Conservation (phyloP, 2,797 vertebrate genomes). For the Catostomus latipinnis region DNA sequence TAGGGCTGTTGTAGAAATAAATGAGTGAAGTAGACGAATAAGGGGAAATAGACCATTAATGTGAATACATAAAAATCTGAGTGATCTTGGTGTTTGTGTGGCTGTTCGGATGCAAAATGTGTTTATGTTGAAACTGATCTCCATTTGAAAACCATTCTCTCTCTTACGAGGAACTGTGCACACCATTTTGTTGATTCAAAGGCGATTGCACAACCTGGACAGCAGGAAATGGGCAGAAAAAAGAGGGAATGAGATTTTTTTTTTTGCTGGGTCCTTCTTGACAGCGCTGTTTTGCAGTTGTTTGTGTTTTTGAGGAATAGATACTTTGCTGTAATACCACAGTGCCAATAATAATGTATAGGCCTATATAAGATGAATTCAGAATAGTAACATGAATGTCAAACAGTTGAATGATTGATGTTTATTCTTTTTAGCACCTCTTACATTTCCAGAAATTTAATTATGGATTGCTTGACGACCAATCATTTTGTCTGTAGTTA, state of each 20-base stretch:
- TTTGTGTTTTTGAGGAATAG: constrained; percentile 22
- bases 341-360: not conserved
- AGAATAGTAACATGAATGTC: not conserved
- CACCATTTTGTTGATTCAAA: constrained; percentile 40
- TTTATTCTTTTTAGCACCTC: no score
- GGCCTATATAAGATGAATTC: not conserved
- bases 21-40: not conserved
- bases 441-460: no score
- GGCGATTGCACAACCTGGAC: constrained; percentile 33
- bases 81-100: not conserved
- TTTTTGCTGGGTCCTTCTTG: not conserved
- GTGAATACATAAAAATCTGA: not conserved
- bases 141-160: not conserved
- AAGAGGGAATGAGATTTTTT: constrained; percentile 33
- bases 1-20: not conserved
- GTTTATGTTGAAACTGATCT: not conserved
- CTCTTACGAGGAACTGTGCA: constrained; percentile 16
- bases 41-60: not conserved
- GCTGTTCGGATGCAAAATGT: not conserved
- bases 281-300: not conserved
- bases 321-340: not conserved
- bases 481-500: no score
- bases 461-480: no score
- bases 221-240: constrained; percentile 40
- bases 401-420: not conserved